Base-by-base conservation (phyloP, 2,888 invertebrate species). In the Limenitis camilla region DNA sequence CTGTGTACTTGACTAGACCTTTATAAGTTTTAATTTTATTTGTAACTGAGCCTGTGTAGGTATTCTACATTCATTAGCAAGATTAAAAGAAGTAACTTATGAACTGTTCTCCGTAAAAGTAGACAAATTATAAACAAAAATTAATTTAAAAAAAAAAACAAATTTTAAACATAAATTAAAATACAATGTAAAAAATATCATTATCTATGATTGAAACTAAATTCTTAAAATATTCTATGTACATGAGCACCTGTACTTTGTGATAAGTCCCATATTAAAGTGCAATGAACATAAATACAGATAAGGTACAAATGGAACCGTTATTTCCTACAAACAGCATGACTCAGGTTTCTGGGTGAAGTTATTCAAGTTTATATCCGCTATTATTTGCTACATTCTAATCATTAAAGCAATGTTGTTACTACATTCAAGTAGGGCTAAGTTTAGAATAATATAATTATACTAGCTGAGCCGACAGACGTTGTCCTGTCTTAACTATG, bases 251-350 rank as follows among this genome's bases (percentile, higher is more conserved):
- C 51, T 51, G 43, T 49, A 38, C 41, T 33, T 39, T 29, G 40
- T 40, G 53, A 56, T 56, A 56, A 56, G 42, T 49, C 40, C 43
- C 38, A 36, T 51, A 48, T 41, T 53, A 56, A 50, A 38, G 31
- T 40, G 43, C 44, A 40, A 44, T 41, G 44, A 45, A 53, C 44
- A 51, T 56, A 53, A 56, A 53, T 41, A 56, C 19, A 56, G 56
- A 56, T 56, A 56, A 56, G 45, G 48, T 48, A 56, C 48, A 53
- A 53, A 56, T 39, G 41, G 40, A 53, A 51, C 50, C 44, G 53
- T 51, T 56, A 45, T 51, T 56, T 51, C 53, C 48, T 48, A 56
- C 40, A 47, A 50, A 40, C 40, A 11, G 44, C 33, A 51, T 53
- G 53, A 53, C 42, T 56, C 53, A 53, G 45, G 45, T 52, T 40